Evolutionary conservation across 2,113 vertebrate species (phyloP).

Genomic region (Trogon melanurus): DNA sequence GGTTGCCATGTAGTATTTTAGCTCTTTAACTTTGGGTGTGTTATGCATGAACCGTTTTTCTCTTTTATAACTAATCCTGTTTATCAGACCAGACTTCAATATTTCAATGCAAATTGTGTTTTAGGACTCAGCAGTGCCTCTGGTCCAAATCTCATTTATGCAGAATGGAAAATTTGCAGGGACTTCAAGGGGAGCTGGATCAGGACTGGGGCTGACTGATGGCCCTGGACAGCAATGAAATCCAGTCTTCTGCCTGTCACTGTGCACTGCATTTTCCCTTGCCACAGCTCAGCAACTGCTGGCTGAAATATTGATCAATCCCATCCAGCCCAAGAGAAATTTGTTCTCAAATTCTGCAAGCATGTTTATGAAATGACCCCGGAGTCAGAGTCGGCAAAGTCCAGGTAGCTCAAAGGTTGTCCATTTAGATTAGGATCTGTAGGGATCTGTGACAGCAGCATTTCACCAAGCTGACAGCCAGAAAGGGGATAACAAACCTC

Average conservation of each 20-base stretch:
- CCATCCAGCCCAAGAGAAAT: background rate
- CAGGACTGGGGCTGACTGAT: background rate
- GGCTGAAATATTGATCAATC: conserved; percentile 5
- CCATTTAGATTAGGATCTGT: background rate
- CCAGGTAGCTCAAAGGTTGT: conserved; percentile 15
- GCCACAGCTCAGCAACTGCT: background rate
- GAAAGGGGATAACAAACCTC: background rate
- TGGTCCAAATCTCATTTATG: conserved; percentile 19
- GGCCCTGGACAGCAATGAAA: conserved; percentile 26
- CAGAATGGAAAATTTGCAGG: background rate
- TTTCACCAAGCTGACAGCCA: background rate
- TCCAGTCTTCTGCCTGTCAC: background rate
- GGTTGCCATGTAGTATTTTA: background rate
- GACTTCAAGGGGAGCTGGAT: background rate
- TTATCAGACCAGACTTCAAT: background rate
- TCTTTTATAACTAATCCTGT: conserved; percentile 9
- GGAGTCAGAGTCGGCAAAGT: background rate
- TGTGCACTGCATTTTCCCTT: background rate
- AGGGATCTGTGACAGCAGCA: background rate
- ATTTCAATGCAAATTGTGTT: background rate
- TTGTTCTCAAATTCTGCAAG: background rate
- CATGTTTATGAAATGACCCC: background rate
- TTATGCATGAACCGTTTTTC: background rate
- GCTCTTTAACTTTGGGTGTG: background rate
- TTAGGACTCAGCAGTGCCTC: background rate